Percentiles rank a stretch among this genome's conserved stretches.
Conservation (phyloP, 2,797 vertebrate genomes). For the Scleropages formosus region DNA sequence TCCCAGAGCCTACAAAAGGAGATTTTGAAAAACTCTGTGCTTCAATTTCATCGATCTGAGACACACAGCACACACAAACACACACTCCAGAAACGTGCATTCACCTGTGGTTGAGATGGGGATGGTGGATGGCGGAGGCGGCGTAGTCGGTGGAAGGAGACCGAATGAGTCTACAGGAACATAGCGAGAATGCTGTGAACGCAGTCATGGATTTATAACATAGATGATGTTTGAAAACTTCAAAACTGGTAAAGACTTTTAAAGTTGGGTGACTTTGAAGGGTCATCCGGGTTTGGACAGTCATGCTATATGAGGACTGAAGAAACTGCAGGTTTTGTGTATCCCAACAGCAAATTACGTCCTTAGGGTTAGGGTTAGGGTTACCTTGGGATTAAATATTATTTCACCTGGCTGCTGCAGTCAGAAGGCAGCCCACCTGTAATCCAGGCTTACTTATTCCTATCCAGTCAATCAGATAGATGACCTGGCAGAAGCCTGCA, state of each 20-base stretch:
- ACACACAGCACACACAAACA: not conserved
- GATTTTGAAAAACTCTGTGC: conserved; percentile 11
- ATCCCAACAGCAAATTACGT: no score
- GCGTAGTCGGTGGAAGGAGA: conserved; percentile 25
- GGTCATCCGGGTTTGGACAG: no score
- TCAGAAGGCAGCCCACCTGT: not conserved
- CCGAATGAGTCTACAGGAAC: conserved; percentile 43
- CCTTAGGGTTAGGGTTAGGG: no score
- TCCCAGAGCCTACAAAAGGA: not conserved
- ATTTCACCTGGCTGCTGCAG: no score
- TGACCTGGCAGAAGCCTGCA: no score
- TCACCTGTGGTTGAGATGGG: conserved; percentile 26
- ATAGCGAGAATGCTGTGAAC: not conserved
- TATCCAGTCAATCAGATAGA: not conserved
- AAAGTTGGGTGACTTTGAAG: no score
- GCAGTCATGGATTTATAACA: not conserved
- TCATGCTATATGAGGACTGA: no score
- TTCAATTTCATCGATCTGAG: no score
- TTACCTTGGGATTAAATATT: no score
- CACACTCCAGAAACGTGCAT: not conserved
- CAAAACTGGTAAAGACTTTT: not conserved
- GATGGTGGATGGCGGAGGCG: not conserved
- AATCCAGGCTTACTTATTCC: not conserved
- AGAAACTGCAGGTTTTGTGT: no score
- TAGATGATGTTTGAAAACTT: not conserved